Base-by-base conservation (phyloP, 1,140 invertebrate genomes). In the Anagrus nilaparvatae region DNA sequence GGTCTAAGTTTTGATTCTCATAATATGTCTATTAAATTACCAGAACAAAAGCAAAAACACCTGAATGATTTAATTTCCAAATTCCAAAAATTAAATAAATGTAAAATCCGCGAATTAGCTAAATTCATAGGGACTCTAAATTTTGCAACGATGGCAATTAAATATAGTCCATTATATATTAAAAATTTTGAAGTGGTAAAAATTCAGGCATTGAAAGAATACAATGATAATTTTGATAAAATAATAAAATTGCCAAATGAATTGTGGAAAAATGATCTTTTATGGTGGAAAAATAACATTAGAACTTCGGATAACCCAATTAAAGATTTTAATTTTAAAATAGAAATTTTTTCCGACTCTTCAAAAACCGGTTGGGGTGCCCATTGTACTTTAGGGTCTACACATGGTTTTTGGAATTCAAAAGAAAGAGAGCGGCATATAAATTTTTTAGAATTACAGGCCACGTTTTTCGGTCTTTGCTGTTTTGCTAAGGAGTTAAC, bases 1-100 rank as follows among this genome's bases (percentile, higher is more conserved):
- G 44, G 44, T 17, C 40, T 46, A 17, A 35, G 17, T 20, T 21
- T 46, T 28, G 12, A 46, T 12, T 40, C 31, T 8, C 9, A 34
- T 18, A n/a, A 34, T 7, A n/a, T n/a, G 5, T 7, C 8, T 6
- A 5, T 34, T 5, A 1, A 34, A 4, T n/a, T 34, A 9, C 5
- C 13, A 5, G 16, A 5, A 9, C 7, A 19, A 34, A 34, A 2
- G 17, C 5, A 2, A 16, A 19, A 14, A 18, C 17, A 18, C 9
- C 17, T 16, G 8, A 7, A 1, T 10, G n/a, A 34, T 10, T 1
- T 19, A 5, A 14, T 34, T 4, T n/a, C 32, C 6, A 19, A 19
- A 7, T 17, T 34, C 4, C 6, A 8, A 7, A 19, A 34, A 5
- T 18, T 18, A 19, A 17, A 34, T 4, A n/a, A 7, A 16, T 5